phyloP scores from a whole-genome alignment of 2,888 invertebrate genomes.

The Folsomia candida region DNA sequence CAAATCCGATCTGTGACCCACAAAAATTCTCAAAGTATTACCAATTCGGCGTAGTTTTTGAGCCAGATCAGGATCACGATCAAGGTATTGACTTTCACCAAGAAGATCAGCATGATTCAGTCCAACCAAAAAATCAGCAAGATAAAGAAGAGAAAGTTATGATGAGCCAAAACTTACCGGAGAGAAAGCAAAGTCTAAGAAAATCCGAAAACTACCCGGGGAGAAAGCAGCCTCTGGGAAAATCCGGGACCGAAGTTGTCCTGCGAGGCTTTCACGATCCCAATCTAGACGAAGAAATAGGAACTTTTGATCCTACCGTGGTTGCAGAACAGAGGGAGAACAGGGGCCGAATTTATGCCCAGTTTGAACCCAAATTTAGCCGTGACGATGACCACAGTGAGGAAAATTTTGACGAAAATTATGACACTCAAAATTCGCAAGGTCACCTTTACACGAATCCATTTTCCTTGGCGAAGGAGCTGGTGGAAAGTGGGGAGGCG shows the following conservation, averaged over 20 bases:
- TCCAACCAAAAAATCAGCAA: not conserved
- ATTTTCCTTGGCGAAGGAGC: slow-evolving; percentile 44
- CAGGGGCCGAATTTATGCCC: no score
- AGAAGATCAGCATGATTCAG: slow-evolving; percentile 17
- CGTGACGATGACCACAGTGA: slow-evolving; percentile 2
- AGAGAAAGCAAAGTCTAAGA: not conserved
- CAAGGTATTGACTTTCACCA: slow-evolving; percentile 31
- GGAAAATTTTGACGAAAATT: not conserved
- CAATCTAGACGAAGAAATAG: slow-evolving; percentile 46
- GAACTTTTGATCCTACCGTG: slow-evolving; percentile 43
- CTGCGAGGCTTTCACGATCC: slow-evolving; percentile 24
- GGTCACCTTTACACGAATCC: slow-evolving; percentile 44
- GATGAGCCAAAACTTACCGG: slow-evolving; percentile 26
- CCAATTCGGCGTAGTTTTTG: slow-evolving; percentile 50
- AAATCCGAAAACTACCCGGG: not conserved
- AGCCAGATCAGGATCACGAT: slow-evolving; percentile 34
- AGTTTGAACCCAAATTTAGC: slow-evolving; percentile 7
- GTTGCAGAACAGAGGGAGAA: slow-evolving; percentile 18
- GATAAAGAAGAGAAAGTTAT: slow-evolving; percentile 17
- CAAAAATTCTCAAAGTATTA: slow-evolving; percentile 50
- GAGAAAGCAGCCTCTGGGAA: not conserved
- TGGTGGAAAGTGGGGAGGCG: slow-evolving; percentile 28
- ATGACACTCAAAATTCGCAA: not conserved
- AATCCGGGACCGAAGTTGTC: slow-evolving; percentile 1
- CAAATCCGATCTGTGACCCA: slow-evolving; percentile 48